Evolutionary conservation across 2,888 invertebrate species (phyloP), one percentile per base, ranked within the genome.

Genomic region (Agrenia bidenticulata): DNA sequence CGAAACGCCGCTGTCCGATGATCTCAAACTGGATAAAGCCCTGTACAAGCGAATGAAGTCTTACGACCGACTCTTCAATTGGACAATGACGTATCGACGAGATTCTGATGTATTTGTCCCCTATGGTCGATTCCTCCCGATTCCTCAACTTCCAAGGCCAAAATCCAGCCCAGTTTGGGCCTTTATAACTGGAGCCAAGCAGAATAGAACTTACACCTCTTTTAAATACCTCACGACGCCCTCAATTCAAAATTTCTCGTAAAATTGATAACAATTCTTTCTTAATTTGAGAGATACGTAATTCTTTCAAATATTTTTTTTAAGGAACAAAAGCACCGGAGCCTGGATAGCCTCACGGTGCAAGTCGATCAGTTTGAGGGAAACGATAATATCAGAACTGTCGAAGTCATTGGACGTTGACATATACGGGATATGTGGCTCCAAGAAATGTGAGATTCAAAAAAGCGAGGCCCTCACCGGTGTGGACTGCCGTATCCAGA

Each of bases 341-440:
- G 49, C 49, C 13, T 49, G 49, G 49, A 49, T 49, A 49, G 17
- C 7, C 13, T 49, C 49, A 7, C 49, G 17, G 5, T 49, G 49
- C 19, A n/a, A 7, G 7, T 7, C 49, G 7, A 7, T 7, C 5
- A 49, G 49, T 49, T 7, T n/a, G 7, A 9, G 49, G 49, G 49
- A 49, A 49, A 7, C 49, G 7, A 9, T 49, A 15, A 19, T 49
- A 5, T 7, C 11, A 49, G 49, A 17, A 17, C 13, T 49, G 11
- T 7, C 9, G 19, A 17, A 9, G 7, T 7, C 11, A 9, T 15
- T 49, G 9, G 49, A 49, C 9, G 17, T 49, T 49, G 49, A 49
- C 19, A 17, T 49, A 15, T 49, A 49, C 17, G 49, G 49, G 13
- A n/a, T 7, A 11, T 49, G 49, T 19, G 49, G 49, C 7, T 7